Conservation (phyloP, 2,888 invertebrate species). For the Drosophila setosimentum region DNA sequence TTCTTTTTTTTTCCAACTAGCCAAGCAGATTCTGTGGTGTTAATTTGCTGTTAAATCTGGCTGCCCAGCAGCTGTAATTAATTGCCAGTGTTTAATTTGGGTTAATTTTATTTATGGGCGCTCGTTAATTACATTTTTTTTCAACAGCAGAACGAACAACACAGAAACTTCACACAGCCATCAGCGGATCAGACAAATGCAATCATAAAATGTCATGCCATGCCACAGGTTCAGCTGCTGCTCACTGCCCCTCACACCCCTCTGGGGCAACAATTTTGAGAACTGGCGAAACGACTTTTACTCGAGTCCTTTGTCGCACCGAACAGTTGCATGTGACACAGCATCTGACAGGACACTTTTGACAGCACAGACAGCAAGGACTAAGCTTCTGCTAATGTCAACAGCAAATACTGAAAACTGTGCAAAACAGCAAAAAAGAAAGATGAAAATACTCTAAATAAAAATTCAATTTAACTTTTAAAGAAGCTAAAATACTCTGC, state of each 20-base stretch:
- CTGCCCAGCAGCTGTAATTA: constrained; percentile 73
- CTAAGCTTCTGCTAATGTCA: constrained; percentile 81
- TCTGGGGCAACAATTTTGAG: background rate
- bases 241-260: background rate
- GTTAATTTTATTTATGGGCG: constrained; percentile 81
- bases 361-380: constrained; percentile 74
- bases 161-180: constrained; percentile 48
- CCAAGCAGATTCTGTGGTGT: constrained; percentile 70
- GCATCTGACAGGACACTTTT: constrained; percentile 77
- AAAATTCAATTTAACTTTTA: background rate
- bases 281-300: constrained; percentile 45
- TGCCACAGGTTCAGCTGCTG: constrained; percentile 44
- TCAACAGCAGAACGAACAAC: constrained; percentile 3
- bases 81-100: constrained; percentile 80
- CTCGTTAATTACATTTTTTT: constrained; percentile 67
- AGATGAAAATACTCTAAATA: constrained; percentile 13
- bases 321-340: constrained; percentile 56
- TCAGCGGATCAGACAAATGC: constrained; percentile 46
- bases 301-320: constrained; percentile 52
- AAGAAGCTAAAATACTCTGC: constrained; percentile 29
- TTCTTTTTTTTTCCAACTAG: constrained; percentile 24
- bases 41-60: constrained; percentile 83
- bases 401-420: constrained; percentile 77
- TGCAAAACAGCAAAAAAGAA: constrained; percentile 17
- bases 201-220: constrained; percentile 71